Evolutionary conservation across 2,113 vertebrate species (phyloP).

Genomic region (Sinocyclocheilus maitianheensis): DNA sequence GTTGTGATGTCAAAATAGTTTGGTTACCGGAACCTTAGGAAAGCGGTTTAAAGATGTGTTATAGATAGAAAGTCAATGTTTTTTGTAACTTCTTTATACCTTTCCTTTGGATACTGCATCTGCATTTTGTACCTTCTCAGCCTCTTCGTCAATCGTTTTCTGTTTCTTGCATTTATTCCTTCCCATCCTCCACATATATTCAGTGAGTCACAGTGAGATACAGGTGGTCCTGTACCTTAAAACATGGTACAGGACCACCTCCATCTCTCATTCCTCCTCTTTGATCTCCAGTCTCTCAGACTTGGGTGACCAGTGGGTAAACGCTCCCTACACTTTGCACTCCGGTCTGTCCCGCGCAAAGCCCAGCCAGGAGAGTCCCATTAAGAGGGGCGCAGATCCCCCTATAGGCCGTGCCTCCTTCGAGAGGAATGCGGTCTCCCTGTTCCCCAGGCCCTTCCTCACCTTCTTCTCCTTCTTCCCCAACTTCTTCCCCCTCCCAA

Average conservation of each 20-base stretch:
- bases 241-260: neutral
- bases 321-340: conserved; percentile 61
- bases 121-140: neutral
- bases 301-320: conserved; percentile 82
- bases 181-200: neutral
- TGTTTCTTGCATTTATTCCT: neutral
- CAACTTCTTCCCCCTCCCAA: conserved; percentile 72
- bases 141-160: neutral
- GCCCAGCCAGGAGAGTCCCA: conserved; percentile 64
- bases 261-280: neutral
- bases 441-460: conserved; percentile 58
- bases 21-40: neutral
- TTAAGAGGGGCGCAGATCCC: conserved; percentile 67
- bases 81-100: conserved; percentile 10
- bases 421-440: conserved; percentile 57
- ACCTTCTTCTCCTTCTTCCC: conserved; percentile 57
- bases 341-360: conserved; percentile 61
- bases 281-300: conserved; percentile 66
- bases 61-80: neutral
- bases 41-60: neutral
- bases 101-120: neutral
- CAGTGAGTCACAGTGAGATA: neutral
- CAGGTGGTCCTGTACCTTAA: neutral
- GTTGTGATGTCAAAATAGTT: neutral
- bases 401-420: conserved; percentile 51